Percentiles rank a stretch among this genome's conserved stretches.
phyloP scores from a whole-genome alignment of 2,797 vertebrate species.

The Aldrovandia affinis region DNA sequence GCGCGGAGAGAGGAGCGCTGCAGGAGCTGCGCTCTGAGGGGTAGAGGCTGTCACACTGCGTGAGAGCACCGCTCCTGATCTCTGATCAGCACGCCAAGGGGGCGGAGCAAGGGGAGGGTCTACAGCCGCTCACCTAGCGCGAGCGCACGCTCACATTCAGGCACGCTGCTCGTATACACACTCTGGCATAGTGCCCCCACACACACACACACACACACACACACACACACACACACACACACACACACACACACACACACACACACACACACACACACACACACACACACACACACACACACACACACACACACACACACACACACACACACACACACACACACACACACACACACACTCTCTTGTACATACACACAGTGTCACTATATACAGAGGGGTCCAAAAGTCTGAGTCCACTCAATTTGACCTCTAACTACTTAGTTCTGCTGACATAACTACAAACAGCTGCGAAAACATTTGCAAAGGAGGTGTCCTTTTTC shows the following conservation, averaged over 20 bases:
- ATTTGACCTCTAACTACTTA: no score
- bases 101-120: slow-evolving; percentile 1
- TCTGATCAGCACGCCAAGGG: not conserved
- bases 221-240: not conserved
- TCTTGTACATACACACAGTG: not conserved
- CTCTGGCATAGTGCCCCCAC: not conserved
- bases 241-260: not conserved
- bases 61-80: not conserved
- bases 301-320: not conserved
- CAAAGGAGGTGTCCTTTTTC: no score
- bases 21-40: not conserved
- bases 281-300: not conserved
- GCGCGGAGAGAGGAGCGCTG: not conserved
- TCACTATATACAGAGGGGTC: no score
- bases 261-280: not conserved
- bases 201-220: not conserved
- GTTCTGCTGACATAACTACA: no score
- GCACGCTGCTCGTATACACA: not conserved
- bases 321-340: not conserved
- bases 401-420: no score
- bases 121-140: not conserved
- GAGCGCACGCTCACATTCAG: not conserved
- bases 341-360: not conserved
- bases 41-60: not conserved
- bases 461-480: no score